These are phyloP conservation scores for Achlya flavicornis DNA, from an alignment of 2,888 invertebrate genomes.

Conservation along the genomic window DNA sequence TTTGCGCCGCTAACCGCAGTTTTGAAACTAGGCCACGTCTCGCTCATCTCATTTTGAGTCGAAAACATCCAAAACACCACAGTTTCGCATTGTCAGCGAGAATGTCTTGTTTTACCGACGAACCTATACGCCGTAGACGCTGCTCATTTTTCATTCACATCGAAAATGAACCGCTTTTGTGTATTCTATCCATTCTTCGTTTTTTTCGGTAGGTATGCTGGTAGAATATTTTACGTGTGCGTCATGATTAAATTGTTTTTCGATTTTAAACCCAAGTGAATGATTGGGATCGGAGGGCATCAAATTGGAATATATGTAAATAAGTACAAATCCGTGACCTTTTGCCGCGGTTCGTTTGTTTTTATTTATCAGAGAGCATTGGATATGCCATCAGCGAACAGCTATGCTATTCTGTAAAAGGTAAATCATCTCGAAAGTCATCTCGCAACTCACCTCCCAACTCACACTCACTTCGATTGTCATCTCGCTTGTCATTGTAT, in stretches of 20 bases:
- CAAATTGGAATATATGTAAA: slow-evolving; percentile 31
- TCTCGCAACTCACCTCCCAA: too few relatives aligned
- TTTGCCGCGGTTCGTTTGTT: slow-evolving; percentile 24
- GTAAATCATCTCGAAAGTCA: too few relatives aligned
- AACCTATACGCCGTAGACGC: slow-evolving; percentile 24
- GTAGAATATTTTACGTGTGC: slow-evolving; percentile 24
- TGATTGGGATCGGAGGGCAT: slow-evolving; percentile 26
- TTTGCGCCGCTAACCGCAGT: slow-evolving; percentile 57
- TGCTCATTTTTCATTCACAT: slow-evolving; percentile 33
- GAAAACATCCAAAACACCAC: slow-evolving; percentile 27
- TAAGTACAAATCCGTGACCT: slow-evolving; percentile 32
- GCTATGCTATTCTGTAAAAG: too few relatives aligned
- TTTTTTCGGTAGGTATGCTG: slow-evolving; percentile 17
- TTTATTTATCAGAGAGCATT: slow-evolving; percentile 32
- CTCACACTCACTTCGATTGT: too few relatives aligned
- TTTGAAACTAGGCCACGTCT: slow-evolving; percentile 63
- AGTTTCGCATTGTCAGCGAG: slow-evolving; percentile 23
- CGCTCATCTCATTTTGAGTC: slow-evolving; percentile 39
- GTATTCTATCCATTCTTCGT: slow-evolving; percentile 28
- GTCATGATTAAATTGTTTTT: slow-evolving; percentile 21
- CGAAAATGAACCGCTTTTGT: slow-evolving; percentile 27
- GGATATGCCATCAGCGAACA: slow-evolving; percentile 24
- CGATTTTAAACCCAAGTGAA: slow-evolving; percentile 25
- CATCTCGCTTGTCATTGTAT: too few relatives aligned
- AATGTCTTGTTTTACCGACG: slow-evolving; percentile 29